Conservation (phyloP, 2,797 vertebrate species). For the Bucorvus abyssinicus region DNA sequence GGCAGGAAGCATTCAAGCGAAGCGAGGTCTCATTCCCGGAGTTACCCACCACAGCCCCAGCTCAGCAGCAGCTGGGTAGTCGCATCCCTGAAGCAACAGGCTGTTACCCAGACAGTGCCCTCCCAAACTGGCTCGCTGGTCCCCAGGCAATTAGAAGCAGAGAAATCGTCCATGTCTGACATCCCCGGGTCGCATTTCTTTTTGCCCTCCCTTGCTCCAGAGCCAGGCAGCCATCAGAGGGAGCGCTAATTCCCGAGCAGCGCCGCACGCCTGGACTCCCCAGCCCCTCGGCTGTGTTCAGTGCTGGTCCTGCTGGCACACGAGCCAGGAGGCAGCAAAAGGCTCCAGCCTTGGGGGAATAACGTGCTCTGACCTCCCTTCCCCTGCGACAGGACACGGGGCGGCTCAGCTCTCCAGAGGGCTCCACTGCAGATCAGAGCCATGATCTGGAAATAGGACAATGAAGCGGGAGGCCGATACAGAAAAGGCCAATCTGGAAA, state of each 20-base stretch:
- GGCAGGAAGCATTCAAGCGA: background rate
- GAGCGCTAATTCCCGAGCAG: constrained; percentile 35
- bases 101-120: background rate
- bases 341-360: background rate
- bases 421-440: background rate
- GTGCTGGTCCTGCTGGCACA: background rate
- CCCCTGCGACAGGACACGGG: background rate
- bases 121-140: background rate
- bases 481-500: background rate
- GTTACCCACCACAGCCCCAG: background rate
- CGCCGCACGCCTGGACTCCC: background rate
- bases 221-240: constrained; percentile 55
- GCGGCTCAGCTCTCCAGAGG: background rate
- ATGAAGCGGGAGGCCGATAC: background rate
- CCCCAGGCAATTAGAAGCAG: background rate
- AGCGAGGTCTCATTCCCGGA: background rate
- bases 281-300: background rate
- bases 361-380: background rate
- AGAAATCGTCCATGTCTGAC: background rate
- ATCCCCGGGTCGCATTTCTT: background rate
- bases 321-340: background rate
- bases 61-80: background rate
- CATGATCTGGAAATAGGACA: background rate
- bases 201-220: background rate
- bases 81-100: background rate